A percentile compares a stretch with the other conserved stretches of the same genome.
Conservation (phyloP, 2,113 vertebrate species). For the Alouatta palliata region DNA sequence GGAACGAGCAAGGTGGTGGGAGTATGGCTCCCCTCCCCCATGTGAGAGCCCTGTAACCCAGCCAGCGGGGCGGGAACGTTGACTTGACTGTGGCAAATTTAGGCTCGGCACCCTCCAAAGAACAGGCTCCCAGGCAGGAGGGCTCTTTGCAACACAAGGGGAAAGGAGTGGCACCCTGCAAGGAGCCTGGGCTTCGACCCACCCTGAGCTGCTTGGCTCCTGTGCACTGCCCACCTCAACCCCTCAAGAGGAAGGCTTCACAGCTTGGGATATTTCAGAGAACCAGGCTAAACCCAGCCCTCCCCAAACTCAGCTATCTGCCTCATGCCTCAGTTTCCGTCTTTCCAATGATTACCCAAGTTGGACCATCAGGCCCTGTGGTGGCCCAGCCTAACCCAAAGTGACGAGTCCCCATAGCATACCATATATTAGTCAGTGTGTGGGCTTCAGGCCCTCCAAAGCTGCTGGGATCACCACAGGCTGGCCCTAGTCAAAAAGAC, state of each 20-base stretch:
- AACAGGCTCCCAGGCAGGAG: not conserved
- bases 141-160: not conserved
- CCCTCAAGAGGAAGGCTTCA: not conserved
- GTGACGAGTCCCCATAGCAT: not conserved
- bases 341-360: constrained; percentile 4
- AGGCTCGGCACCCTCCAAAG: not conserved
- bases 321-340: not conserved
- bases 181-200: not conserved
- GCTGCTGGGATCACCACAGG: not conserved
- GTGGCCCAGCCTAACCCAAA: not conserved
- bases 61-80: not conserved
- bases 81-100: not conserved
- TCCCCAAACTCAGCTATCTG: not conserved
- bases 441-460: not conserved
- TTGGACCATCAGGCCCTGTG: not conserved
- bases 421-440: not conserved
- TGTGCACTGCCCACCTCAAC: fast-evolving
- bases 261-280: not conserved
- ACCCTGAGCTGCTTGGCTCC: not conserved
- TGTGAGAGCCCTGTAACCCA: not conserved
- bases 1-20: not conserved
- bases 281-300: not conserved
- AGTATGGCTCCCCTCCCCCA: not conserved
- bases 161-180: not conserved
- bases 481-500: not conserved